Percentiles rank a stretch among this genome's conserved stretches.
These are phyloP conservation scores for Penaeus vannamei DNA, from an alignment of 1,140 invertebrate genomes.

Conservation along the genomic window DNA sequence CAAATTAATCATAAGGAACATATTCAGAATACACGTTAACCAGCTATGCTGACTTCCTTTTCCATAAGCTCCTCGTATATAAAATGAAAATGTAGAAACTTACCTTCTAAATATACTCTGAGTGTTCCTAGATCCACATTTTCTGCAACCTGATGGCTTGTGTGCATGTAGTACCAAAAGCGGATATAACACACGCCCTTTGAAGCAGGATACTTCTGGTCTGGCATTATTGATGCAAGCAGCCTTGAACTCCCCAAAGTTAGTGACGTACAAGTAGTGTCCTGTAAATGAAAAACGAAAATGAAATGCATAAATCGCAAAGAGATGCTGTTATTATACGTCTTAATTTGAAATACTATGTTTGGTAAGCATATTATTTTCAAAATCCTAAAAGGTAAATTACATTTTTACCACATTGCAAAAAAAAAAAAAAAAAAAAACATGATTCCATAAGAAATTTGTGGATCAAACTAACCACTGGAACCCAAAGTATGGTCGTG, in stretches of 20 bases:
- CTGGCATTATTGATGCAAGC: background rate
- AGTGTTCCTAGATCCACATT: constrained; percentile 45
- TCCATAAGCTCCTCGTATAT: background rate
- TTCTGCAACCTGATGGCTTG: background rate
- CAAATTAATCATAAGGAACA: too few species aligned
- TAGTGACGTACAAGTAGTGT: constrained; percentile 47
- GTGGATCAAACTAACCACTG: background rate
- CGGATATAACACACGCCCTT: constrained; percentile 50
- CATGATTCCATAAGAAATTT: too few species aligned
- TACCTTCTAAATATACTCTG: constrained; percentile 47
- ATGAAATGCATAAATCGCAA: background rate
- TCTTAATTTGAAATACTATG: too few species aligned
- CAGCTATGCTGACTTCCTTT: too few species aligned
- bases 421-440: too few species aligned
- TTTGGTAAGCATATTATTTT: too few species aligned
- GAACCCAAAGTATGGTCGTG: constrained; percentile 51
- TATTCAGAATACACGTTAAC: too few species aligned
- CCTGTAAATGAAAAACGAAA: constrained; percentile 30
- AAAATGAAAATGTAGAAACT: background rate
- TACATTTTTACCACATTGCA: too few species aligned
- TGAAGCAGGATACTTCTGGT: constrained; percentile 45
- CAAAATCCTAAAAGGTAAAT: too few species aligned
- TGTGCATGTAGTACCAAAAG: constrained; percentile 59
- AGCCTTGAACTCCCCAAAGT: background rate
- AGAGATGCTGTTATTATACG: too few species aligned